These are phyloP conservation scores for Akabosia matsudoensis DNA, from an alignment of 1,140 invertebrate genomes.

Conservation along the genomic window DNA sequence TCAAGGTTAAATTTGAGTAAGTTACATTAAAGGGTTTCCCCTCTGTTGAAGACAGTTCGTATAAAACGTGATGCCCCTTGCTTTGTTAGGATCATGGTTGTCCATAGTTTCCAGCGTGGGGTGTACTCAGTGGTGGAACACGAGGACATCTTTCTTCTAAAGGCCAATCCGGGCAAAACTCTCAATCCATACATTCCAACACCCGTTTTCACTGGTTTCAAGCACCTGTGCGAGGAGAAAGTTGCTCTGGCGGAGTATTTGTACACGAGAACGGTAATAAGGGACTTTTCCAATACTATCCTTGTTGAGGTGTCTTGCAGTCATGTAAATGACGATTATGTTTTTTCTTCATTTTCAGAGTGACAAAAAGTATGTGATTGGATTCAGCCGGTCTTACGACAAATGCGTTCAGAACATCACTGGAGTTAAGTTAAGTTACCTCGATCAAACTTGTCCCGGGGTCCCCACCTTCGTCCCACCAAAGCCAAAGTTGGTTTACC, in stretches of 20 bases:
- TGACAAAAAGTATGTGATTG: too few relatives aligned
- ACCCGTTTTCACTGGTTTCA: background rate
- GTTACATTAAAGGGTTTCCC: background rate
- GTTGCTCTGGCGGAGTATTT: background rate
- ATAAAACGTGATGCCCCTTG: too few relatives aligned
- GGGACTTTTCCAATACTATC: too few relatives aligned
- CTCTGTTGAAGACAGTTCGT: background rate
- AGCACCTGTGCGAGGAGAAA: background rate
- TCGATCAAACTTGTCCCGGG: background rate
- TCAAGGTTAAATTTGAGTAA: conserved; percentile 12
- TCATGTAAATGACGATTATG: too few relatives aligned
- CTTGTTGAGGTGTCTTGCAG: too few relatives aligned
- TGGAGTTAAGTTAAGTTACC: background rate
- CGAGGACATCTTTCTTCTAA: background rate
- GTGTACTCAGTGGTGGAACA: background rate
- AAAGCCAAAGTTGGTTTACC: background rate
- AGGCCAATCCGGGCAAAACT: background rate
- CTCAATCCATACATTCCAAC: background rate
- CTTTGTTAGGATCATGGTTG: background rate
- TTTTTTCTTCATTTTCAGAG: too few relatives aligned
- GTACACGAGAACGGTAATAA: background rate
- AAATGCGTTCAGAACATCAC: background rate
- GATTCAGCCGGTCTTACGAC: background rate
- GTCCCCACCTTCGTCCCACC: background rate
- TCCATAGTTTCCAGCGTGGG: background rate